Evolutionary conservation across 1,140 invertebrate species (phyloP), one percentile per base, ranked within the genome.

Genomic region (Drosophila lowei): DNA sequence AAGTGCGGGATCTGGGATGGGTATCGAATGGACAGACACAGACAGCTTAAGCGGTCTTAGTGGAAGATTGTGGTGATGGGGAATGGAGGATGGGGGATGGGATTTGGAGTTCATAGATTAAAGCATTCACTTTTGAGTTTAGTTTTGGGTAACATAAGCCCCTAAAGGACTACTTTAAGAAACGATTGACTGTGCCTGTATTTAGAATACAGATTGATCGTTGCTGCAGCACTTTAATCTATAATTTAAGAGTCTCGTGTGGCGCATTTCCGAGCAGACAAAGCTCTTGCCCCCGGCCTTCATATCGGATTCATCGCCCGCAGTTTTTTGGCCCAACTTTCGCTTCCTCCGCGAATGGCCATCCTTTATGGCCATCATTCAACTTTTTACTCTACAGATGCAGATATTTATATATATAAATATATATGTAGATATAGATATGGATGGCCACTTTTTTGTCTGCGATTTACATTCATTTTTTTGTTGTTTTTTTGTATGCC

Each of bases 381-480:
- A 59, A 49, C 38, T 49, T 21, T 61, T 21, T 42, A 46, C 52
- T 60, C 53, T 44, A 70, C 54, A 57, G 61, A 44, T 50, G 18
- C 15, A n/a, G 16, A 44, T 42, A 34, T 16, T 49, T 42, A 60
- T 34, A 23, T 8, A 55, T 16, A 28, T 41, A 25, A 16, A 43
- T 55, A 67, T 44, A 59, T 54, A 73, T 56, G 72, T 41, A 47
- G 30, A 66, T 62, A 58, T 61, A 60, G 44, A 57, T 62, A 54
- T 67, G 46, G 76, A 57, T 81, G 54, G 68, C 63, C 77, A 80
- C 56, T 85, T 73, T 77, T 84, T 84, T 84, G 80, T 80, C 80
- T 85, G 81, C 61, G 65, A 66, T 85, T 79, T 84, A 60, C 61
- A 79, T 72, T 84, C 77, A 1, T 52, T 73, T 64, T 65, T 67